These are phyloP conservation scores for Austrolebias charrua DNA, from an alignment of 2,797 vertebrate species.

Conservation along the genomic window DNA sequence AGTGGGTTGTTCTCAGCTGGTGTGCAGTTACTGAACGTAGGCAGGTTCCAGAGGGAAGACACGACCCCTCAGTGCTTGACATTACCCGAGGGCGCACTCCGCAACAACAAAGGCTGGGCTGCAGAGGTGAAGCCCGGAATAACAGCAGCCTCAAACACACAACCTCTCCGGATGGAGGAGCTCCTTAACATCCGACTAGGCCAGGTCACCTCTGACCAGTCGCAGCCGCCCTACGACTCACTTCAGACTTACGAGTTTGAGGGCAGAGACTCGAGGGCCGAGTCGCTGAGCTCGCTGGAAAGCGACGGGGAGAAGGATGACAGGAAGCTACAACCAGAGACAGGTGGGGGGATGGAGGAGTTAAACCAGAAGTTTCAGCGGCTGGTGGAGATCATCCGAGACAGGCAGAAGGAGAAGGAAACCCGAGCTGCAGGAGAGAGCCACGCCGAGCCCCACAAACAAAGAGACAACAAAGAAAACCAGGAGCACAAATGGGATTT, in stretches of 20 bases:
- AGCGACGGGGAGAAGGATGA: slow-evolving; percentile 79
- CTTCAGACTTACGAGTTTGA: slow-evolving; percentile 92
- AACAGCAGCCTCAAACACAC: slow-evolving; percentile 34
- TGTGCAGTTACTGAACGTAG: slow-evolving; percentile 64
- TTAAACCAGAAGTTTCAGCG: slow-evolving; percentile 86
- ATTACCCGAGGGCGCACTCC: slow-evolving; percentile 59
- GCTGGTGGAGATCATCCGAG: slow-evolving; percentile 86
- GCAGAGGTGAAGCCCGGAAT: slow-evolving; percentile 25
- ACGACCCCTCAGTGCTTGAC: slow-evolving; percentile 67
- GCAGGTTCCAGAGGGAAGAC: slow-evolving; percentile 71
- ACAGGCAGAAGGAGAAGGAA: slow-evolving; percentile 49
- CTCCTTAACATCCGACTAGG: slow-evolving; percentile 84
- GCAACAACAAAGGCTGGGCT: slow-evolving; percentile 51
- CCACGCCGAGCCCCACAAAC: slow-evolving; percentile 38
- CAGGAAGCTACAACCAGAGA: slow-evolving; percentile 8
- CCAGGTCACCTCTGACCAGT: slow-evolving; percentile 86
- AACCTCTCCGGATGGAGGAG: slow-evolving; percentile 82
- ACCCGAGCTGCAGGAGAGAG: slow-evolving; percentile 1
- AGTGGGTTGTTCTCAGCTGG: slow-evolving; percentile 54
- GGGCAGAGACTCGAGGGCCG: slow-evolving; percentile 85
- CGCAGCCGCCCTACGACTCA: slow-evolving; percentile 90
- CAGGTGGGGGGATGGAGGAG: slow-evolving; percentile 74
- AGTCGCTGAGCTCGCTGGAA: slow-evolving; percentile 86
- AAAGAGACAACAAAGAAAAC: slow-evolving; percentile 46
- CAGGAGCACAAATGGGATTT: slow-evolving; percentile 68